Conservation (phyloP, 2,113 vertebrate species). For the Ammodramus savannarum region DNA sequence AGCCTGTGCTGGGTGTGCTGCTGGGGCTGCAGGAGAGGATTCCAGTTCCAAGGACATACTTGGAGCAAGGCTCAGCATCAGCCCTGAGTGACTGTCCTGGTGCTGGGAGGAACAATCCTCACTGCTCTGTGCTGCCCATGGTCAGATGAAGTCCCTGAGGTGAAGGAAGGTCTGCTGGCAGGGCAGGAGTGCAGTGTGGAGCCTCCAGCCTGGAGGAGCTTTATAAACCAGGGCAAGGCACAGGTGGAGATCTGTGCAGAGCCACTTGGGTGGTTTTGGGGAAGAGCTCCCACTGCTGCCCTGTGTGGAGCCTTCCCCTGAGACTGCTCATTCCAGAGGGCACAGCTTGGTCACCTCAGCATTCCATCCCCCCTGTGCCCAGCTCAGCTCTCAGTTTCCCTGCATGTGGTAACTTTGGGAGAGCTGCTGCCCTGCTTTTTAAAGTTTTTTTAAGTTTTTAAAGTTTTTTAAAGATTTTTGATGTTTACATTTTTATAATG, state of each 20-base stretch:
- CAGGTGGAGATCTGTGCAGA: not conserved
- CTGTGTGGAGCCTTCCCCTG: not conserved
- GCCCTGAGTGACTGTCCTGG: not conserved
- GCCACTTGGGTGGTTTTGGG: not conserved
- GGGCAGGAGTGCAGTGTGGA: not conserved
- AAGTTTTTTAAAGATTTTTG: too few species aligned
- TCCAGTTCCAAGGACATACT: accelerated
- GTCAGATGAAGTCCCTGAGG: not conserved
- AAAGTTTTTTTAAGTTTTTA: too few species aligned
- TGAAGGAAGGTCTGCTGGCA: not conserved
- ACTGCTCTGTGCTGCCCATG: accelerated
- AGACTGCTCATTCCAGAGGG: not conserved
- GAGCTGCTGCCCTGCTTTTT: not conserved
- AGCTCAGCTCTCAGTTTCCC: not conserved
- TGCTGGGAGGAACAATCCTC: not conserved
- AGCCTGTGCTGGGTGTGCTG: not conserved
- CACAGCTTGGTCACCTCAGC: not conserved
- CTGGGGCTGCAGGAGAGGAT: not conserved
- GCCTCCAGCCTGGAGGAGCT: not conserved
- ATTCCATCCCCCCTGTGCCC: not conserved
- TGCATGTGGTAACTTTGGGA: not conserved
- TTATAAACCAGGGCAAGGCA: not conserved
- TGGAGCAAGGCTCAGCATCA: not conserved
- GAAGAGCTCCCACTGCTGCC: not conserved
- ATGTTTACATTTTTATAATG: too few species aligned